phyloP scores from a whole-genome alignment of 2,113 vertebrate species.

The Syngnathoides biaculeatus region DNA sequence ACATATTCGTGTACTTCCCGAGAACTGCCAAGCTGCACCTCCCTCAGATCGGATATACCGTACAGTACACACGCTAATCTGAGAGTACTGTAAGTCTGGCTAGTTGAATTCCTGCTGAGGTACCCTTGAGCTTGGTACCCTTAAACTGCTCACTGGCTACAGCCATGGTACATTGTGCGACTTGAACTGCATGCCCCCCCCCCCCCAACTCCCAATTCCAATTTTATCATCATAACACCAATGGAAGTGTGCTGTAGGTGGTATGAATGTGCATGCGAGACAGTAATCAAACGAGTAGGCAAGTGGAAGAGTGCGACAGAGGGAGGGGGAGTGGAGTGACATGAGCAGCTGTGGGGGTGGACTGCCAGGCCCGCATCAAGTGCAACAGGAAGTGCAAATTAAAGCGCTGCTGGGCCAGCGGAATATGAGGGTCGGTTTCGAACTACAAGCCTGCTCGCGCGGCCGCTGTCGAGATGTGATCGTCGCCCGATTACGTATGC shows the following conservation, averaged over 20 bases:
- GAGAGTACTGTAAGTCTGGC: too few relatives aligned
- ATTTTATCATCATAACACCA: not conserved
- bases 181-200: not conserved
- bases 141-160: not conserved
- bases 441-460: constrained; percentile 5
- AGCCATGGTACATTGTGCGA: not conserved
- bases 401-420: constrained; percentile 17
- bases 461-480: not conserved
- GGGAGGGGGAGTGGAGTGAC: constrained; percentile 48
- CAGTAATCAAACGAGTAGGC: constrained; percentile 12
- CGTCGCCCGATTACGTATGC: constrained; percentile 34
- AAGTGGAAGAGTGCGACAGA: constrained; percentile 28
- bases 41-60: not conserved
- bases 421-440: constrained; percentile 29
- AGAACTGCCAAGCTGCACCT: not conserved
- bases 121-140: not conserved
- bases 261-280: constrained; percentile 1
- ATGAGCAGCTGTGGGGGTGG: constrained; percentile 55
- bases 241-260: not conserved
- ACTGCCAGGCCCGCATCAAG: constrained; percentile 48
- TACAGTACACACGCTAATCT: too few relatives aligned
- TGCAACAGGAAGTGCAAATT: constrained; percentile 46
- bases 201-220: too few relatives aligned
- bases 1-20: not conserved
- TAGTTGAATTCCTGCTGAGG: not conserved